These are phyloP conservation scores for Ochropleura plecta DNA, from an alignment of 2,888 invertebrate species.

Conservation along the genomic window DNA sequence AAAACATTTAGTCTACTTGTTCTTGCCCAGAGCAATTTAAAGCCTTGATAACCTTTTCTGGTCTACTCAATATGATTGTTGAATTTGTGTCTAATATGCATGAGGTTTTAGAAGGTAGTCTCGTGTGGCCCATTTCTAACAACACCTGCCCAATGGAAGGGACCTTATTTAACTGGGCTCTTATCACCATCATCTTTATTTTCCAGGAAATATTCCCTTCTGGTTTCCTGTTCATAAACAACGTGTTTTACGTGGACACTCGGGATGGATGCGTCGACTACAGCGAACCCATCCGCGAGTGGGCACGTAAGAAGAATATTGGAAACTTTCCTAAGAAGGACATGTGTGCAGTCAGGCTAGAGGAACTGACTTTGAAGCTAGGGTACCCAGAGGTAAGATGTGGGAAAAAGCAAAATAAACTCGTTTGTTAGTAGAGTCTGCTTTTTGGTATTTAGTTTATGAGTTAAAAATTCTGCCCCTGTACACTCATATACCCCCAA, in stretches of 20 bases:
- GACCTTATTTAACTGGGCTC: no score
- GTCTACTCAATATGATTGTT: no score
- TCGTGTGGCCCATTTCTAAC: no score
- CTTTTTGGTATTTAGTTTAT: no score
- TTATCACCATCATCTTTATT: no score
- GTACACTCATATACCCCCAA: no score
- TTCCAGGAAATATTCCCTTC: slow-evolving; percentile 83
- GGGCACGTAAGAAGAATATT: slow-evolving; percentile 75
- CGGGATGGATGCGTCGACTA: slow-evolving; percentile 80
- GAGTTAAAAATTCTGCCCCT: no score
- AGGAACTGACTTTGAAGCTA: slow-evolving; percentile 73
- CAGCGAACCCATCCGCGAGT: slow-evolving; percentile 74
- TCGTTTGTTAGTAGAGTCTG: no score
- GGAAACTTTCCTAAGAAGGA: slow-evolving; percentile 75
- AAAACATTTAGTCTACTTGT: not conserved
- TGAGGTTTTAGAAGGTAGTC: no score
- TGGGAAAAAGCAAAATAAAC: not conserved
- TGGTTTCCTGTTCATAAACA: slow-evolving; percentile 86
- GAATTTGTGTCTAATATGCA: no score
- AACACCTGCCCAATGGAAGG: no score
- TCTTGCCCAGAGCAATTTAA: not conserved
- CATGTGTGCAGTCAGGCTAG: slow-evolving; percentile 71
- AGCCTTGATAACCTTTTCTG: no score
- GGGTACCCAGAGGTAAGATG: slow-evolving; percentile 81
- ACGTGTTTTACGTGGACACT: slow-evolving; percentile 86